A percentile compares a stretch with the other conserved stretches of the same genome.
These are phyloP conservation scores for Aproaerema taeniolella DNA, from an alignment of 2,888 invertebrate genomes.

Conservation along the genomic window DNA sequence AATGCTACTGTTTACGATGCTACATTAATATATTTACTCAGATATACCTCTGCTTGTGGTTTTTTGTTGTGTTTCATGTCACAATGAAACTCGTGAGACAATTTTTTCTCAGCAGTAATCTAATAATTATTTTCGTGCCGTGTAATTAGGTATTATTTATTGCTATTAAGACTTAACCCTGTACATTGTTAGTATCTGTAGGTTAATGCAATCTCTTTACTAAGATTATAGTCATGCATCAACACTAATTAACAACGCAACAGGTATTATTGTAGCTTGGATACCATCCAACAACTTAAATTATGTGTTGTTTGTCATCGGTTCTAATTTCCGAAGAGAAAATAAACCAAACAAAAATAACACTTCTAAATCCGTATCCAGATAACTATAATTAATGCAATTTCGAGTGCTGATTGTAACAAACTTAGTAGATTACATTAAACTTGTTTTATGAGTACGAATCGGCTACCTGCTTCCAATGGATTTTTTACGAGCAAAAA, in stretches of 20 bases:
- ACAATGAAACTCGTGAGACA: slow-evolving; percentile 27
- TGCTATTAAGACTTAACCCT: neutral
- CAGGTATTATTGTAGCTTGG: slow-evolving; percentile 7
- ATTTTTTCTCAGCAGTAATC: slow-evolving; percentile 9
- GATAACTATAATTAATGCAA: neutral
- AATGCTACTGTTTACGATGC: neutral
- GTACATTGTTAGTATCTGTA: neutral
- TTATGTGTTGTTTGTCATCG: neutral
- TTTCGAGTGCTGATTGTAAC: too few relatives aligned
- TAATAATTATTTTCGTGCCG: slow-evolving; percentile 3
- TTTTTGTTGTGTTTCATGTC: slow-evolving; percentile 1
- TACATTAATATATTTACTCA: neutral
- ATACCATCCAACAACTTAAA: slow-evolving; percentile 3
- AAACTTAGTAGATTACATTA: too few relatives aligned
- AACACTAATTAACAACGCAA: slow-evolving; percentile 6
- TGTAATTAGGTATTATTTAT: slow-evolving; percentile 10
- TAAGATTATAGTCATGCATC: slow-evolving; percentile 5
- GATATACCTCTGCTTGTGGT: too few relatives aligned
- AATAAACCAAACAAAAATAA: slow-evolving; percentile 1
- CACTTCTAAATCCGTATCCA: slow-evolving; percentile 2
- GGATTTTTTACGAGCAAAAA: slow-evolving; percentile 6
- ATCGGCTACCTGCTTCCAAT: too few relatives aligned
- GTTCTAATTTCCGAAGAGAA: neutral
- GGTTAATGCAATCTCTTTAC: neutral
- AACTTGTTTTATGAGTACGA: slow-evolving; percentile 7